Conservation (phyloP, 2,113 vertebrate genomes). For the Kryptolebias marmoratus region DNA sequence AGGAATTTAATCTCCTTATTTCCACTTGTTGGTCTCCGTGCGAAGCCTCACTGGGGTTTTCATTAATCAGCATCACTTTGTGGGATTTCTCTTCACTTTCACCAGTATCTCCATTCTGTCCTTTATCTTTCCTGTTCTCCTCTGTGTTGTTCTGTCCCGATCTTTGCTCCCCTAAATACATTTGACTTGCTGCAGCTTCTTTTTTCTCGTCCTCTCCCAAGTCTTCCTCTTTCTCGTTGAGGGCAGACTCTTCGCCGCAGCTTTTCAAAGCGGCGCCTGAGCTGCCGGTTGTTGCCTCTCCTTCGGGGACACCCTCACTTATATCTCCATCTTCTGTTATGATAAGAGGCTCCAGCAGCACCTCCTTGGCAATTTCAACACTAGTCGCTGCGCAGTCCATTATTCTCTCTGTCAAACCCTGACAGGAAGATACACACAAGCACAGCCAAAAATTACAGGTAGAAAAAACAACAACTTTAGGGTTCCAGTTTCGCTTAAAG, state of each 20-base stretch:
- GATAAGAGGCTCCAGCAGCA: conserved; percentile 63
- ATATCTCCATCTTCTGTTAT: conserved; percentile 73
- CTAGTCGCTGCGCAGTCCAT: conserved; percentile 41
- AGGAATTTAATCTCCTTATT: background rate
- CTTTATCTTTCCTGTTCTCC: conserved; percentile 1
- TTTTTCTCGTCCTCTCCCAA: conserved; percentile 14
- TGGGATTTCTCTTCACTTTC: background rate
- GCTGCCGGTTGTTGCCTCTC: background rate
- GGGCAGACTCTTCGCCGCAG: conserved; percentile 9
- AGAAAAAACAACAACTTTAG: background rate
- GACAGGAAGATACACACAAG: conserved; percentile 6
- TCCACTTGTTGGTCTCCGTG: conserved; percentile 18
- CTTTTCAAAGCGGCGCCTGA: conserved; percentile 5
- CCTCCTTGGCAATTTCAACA: conserved; percentile 60
- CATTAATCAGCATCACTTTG: background rate
- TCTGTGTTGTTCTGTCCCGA: background rate
- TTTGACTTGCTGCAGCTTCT: background rate
- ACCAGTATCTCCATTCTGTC: conserved; percentile 4
- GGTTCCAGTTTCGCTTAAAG: background rate
- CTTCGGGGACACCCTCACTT: conserved; percentile 13
- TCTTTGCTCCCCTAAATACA: conserved; percentile 2
- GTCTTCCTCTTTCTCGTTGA: conserved; percentile 29
- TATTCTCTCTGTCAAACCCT: conserved; percentile 37
- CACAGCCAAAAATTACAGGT: background rate
- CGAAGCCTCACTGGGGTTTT: background rate